Percentiles rank a stretch among this genome's conserved stretches.
Conservation (phyloP, 2,113 vertebrate genomes). For the Thunnus thynnus region DNA sequence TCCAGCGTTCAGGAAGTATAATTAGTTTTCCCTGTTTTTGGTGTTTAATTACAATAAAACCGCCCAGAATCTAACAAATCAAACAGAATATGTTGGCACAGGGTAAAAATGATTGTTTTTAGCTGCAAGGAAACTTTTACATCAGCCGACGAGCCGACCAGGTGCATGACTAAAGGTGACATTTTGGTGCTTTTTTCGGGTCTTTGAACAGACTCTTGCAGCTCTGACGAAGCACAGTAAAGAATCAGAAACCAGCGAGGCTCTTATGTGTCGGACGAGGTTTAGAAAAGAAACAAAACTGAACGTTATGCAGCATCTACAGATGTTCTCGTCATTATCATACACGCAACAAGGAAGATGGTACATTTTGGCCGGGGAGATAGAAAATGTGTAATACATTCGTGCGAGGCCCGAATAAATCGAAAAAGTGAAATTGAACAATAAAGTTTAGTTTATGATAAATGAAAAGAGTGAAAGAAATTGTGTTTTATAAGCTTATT, state of each 20-base stretch:
- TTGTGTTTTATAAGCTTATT: background rate
- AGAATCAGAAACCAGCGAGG: background rate
- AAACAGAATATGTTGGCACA: background rate
- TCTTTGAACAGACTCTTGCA: background rate
- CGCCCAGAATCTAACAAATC: fast-evolving
- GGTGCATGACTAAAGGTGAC: too few species aligned
- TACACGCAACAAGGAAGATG: background rate
- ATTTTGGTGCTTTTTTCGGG: slow-evolving; percentile 1
- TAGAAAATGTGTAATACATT: background rate
- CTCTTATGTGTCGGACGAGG: too few species aligned
- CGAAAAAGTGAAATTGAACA: background rate
- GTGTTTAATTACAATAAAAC: background rate
- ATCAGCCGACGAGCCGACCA: too few species aligned
- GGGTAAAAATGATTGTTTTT: too few species aligned
- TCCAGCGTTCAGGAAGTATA: too few species aligned
- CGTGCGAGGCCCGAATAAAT: background rate
- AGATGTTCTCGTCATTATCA: background rate
- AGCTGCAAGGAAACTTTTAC: background rate
- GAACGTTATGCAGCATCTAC: background rate
- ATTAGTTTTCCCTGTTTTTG: too few species aligned
- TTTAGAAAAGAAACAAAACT: too few species aligned
- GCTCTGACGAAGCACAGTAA: background rate
- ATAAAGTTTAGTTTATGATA: background rate
- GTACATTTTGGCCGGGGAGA: background rate
- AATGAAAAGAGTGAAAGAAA: background rate